These are phyloP conservation scores for Apostichopus leukothele DNA, from an alignment of 53 echinoderm and acorn worm genomes.

Conservation along the genomic window DNA sequence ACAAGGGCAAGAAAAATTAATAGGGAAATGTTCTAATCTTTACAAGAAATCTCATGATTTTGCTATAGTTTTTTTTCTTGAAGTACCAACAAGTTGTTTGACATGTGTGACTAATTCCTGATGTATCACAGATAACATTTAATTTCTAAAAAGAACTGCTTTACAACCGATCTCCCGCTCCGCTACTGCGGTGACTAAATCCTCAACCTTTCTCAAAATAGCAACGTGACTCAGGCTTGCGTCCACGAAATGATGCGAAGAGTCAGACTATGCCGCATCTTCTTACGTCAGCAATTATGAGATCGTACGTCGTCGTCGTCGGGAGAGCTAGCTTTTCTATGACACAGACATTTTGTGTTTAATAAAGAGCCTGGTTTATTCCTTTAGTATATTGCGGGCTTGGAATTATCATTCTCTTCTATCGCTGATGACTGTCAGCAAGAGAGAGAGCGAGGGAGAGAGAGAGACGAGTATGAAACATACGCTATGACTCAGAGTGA, in stretches of 20 bases:
- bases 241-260: not conserved
- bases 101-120: not conserved
- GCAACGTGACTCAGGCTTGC: slow-evolving; percentile 3
- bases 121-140: not conserved
- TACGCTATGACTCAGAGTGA: too few relatives aligned
- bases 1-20: too few relatives aligned
- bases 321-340: slow-evolving; percentile 7
- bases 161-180: not conserved
- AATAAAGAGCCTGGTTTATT: not conserved
- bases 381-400: too few relatives aligned
- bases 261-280: too few relatives aligned
- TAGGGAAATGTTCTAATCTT: not conserved
- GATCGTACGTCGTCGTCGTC: not conserved
- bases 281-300: slow-evolving; percentile 28
- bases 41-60: not conserved
- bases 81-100: too few relatives aligned
- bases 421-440: too few relatives aligned
- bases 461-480: too few relatives aligned
- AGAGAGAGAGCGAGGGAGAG: too few relatives aligned
- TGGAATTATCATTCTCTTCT: too few relatives aligned
- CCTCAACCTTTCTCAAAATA: not conserved
- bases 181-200: not conserved
- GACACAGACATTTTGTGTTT: slow-evolving; percentile 6
- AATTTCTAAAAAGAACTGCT: not conserved
- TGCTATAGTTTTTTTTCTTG: too few relatives aligned